These are phyloP conservation scores for Phanerotoma sp. DNA, from an alignment of 2,888 invertebrate genomes.

Conservation along the genomic window DNA sequence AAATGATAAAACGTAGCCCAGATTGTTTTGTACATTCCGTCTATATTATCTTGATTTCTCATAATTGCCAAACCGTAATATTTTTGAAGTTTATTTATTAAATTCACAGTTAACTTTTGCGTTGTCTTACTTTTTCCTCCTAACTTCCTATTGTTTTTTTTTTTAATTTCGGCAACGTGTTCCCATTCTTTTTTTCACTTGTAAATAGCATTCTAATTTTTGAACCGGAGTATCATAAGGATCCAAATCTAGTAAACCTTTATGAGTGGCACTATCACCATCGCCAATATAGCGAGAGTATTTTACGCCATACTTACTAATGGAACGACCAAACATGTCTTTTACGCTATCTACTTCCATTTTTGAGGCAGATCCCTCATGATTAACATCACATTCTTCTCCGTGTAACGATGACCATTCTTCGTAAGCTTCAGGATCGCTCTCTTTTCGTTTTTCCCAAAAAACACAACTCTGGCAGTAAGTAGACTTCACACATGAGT, in stretches of 20 bases:
- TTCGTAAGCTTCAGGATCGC: slow-evolving; percentile 28
- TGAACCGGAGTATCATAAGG: slow-evolving; percentile 19
- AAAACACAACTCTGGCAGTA: slow-evolving; percentile 30
- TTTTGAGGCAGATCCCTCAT: slow-evolving; percentile 34
- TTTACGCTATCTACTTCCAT: slow-evolving; percentile 35
- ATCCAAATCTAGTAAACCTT: slow-evolving; percentile 13
- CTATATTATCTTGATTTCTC: slow-evolving; percentile 3
- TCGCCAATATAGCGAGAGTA: slow-evolving; percentile 29
- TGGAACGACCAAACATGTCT: slow-evolving; percentile 34
- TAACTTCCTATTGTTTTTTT: slow-evolving; percentile 2
- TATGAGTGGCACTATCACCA: slow-evolving; percentile 28
- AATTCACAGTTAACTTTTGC: not conserved
- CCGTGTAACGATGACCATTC: slow-evolving; percentile 31
- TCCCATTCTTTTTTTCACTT: slow-evolving; percentile 21
- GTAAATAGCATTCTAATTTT: slow-evolving; percentile 18
- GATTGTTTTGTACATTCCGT: slow-evolving; percentile 13
- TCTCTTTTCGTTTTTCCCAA: slow-evolving; percentile 29
- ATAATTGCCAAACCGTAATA: slow-evolving; percentile 17
- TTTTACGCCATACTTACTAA: slow-evolving; percentile 25
- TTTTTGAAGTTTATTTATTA: slow-evolving; percentile 5
- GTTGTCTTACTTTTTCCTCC: not conserved
- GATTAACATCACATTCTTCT: slow-evolving; percentile 32
- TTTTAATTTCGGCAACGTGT: slow-evolving; percentile 1
- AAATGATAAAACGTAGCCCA: slow-evolving; percentile 12
- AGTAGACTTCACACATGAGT: slow-evolving; percentile 32